These are phyloP conservation scores for Bradypodion pumilum DNA, from an alignment of 2,797 vertebrate species.

Conservation along the genomic window DNA sequence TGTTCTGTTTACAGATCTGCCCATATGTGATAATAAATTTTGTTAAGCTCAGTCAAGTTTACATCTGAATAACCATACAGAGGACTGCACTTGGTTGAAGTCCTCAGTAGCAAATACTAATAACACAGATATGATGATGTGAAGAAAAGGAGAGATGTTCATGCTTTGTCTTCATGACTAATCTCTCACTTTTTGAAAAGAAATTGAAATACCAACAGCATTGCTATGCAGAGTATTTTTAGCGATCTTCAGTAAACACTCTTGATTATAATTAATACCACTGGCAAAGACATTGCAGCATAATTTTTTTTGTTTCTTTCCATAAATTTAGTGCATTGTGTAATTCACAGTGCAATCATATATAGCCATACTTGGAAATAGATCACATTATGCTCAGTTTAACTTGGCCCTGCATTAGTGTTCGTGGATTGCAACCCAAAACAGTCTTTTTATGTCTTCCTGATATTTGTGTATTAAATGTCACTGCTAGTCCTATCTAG, in stretches of 20 bases:
- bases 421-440: too few relatives aligned
- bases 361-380: background rate
- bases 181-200: background rate
- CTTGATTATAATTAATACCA: background rate
- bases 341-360: background rate
- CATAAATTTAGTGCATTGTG: background rate
- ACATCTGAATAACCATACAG: background rate
- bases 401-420: too few relatives aligned
- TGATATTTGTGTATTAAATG: too few relatives aligned
- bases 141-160: background rate
- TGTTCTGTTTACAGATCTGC: background rate
- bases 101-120: constrained; percentile 1
- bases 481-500: too few relatives aligned
- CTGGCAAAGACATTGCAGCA: background rate
- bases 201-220: background rate
- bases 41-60: background rate
- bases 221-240: constrained; percentile 15
- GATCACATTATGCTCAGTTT: background rate
- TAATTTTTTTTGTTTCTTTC: background rate
- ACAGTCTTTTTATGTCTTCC: too few relatives aligned
- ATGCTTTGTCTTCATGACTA: background rate
- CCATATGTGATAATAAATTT: background rate
- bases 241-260: background rate
- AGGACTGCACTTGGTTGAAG: background rate
- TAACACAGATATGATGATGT: background rate